Evolutionary conservation across 64 coral and sea anemone species (phyloP).

Genomic region (Platygyra sinensis): DNA sequence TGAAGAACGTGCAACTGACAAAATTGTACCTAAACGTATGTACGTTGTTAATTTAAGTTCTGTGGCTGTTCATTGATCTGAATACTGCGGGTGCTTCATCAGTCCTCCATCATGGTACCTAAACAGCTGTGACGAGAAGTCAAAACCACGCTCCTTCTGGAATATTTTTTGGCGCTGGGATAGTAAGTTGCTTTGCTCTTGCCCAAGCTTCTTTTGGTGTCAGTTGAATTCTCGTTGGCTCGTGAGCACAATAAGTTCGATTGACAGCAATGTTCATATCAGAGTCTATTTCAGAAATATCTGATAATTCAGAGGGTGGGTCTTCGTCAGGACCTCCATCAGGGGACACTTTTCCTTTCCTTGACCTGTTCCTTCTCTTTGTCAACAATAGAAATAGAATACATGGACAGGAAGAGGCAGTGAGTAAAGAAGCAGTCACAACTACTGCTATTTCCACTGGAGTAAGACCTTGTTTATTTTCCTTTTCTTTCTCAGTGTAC

Average conservation of each 20-base stretch:
- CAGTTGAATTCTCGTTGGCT: background rate
- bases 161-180: background rate
- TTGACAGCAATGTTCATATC: background rate
- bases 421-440: background rate
- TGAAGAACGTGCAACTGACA: no score
- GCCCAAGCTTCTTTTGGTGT: background rate
- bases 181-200: constrained; percentile 4
- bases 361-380: background rate
- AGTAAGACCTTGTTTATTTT: constrained; percentile 5
- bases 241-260: background rate
- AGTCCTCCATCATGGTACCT: no score
- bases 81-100: no score
- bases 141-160: constrained; percentile 43
- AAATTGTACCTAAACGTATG: no score
- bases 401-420: background rate
- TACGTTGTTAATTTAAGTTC: no score
- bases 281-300: constrained; percentile 15
- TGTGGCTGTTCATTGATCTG: no score
- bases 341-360: background rate
- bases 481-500: background rate
- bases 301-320: background rate
- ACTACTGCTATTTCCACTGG: constrained; percentile 10
- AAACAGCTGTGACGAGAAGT: background rate
- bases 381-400: background rate
- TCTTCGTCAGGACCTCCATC: background rate